phyloP scores from a whole-genome alignment of 2,797 vertebrate species.

The Sylvilagus floridanus region DNA sequence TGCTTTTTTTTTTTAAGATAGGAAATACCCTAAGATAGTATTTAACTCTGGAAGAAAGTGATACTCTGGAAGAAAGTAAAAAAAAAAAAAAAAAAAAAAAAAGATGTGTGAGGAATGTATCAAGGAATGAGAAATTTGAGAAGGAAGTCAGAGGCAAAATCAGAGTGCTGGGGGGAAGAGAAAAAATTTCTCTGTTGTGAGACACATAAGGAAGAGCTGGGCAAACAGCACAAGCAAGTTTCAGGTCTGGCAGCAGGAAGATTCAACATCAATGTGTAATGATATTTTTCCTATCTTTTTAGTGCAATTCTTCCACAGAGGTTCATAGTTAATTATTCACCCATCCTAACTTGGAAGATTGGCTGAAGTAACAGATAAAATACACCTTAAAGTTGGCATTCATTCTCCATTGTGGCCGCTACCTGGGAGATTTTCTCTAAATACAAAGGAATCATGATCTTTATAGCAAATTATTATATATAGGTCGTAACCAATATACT shows the following conservation, averaged over 20 bases:
- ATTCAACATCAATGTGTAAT: background rate
- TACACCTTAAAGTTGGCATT: too few species aligned
- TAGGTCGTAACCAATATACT: background rate
- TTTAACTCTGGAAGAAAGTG: background rate
- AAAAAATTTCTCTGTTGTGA: background rate
- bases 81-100: conserved; percentile 14
- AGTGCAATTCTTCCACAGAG: background rate
- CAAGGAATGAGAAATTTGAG: background rate
- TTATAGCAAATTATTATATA: background rate
- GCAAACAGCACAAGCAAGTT: background rate
- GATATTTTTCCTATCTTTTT: background rate
- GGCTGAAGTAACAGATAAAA: background rate
- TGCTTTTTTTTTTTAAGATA: background rate
- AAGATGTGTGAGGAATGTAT: too few species aligned
- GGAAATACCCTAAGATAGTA: background rate
- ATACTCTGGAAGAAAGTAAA: background rate
- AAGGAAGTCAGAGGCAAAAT: background rate
- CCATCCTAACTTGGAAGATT: background rate
- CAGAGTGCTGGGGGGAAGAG: background rate
- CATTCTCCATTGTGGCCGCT: background rate
- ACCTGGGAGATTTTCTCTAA: background rate
- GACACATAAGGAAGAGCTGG: background rate
- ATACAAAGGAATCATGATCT: background rate
- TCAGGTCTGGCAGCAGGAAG: background rate
- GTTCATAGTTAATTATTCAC: background rate